A percentile compares a stretch with the other conserved stretches of the same genome.
phyloP scores from a whole-genome alignment of 2,113 vertebrate genomes.

The Elanus axillaris region DNA sequence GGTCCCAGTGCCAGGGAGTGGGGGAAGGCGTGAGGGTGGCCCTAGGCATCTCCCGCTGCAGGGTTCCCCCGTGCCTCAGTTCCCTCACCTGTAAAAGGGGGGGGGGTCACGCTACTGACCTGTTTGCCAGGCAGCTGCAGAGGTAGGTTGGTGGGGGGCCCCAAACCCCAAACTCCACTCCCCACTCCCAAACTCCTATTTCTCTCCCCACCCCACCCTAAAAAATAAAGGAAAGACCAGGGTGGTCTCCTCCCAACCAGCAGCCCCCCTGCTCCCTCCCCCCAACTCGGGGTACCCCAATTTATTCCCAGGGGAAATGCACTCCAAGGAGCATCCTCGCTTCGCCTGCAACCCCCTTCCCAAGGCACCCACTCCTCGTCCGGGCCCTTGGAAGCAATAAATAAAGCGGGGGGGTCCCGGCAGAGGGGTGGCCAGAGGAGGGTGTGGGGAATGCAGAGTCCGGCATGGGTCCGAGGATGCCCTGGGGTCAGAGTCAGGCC shows the following conservation, averaged over 20 bases:
- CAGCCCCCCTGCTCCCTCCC: too few species aligned
- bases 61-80: not conserved
- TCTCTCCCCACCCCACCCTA: fast-evolving
- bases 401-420: not conserved
- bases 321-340: not conserved
- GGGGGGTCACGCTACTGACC: not conserved
- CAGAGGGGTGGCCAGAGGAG: fast-evolving
- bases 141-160: not conserved
- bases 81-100: not conserved
- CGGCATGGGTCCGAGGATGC: not conserved
- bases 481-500: not conserved
- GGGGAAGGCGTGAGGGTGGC: too few species aligned
- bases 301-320: not conserved
- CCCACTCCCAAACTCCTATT: not conserved
- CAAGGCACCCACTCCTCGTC: not conserved
- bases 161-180: not conserved
- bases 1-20: not conserved
- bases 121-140: not conserved
- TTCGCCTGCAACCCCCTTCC: not conserved
- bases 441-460: not conserved
- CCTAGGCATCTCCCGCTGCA: not conserved
- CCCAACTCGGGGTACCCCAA: not conserved
- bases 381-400: not conserved
- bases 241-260: not conserved
- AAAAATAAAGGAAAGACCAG: not conserved